A percentile compares a stretch with the other conserved stretches of the same genome.
phyloP scores from a whole-genome alignment of 2,888 invertebrate species.

The Callyntrura sp. region DNA sequence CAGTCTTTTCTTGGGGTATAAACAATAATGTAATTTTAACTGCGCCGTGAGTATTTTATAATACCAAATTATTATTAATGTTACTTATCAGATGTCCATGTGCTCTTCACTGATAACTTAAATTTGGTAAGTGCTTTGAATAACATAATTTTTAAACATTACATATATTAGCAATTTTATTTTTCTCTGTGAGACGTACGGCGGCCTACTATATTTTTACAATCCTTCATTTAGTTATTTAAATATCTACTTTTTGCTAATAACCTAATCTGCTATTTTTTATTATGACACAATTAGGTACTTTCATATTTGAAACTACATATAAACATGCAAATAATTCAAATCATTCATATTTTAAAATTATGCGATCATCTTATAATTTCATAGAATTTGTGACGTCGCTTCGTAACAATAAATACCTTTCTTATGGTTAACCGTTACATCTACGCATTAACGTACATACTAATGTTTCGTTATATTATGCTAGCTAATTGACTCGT shows the following conservation, averaged over 20 bases:
- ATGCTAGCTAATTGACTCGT: constrained; percentile 68
- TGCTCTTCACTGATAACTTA: constrained; percentile 30
- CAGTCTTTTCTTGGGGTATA: constrained; percentile 76
- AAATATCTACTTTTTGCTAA: background rate
- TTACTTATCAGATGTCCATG: constrained; percentile 22
- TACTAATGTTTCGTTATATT: background rate
- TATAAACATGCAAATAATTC: constrained; percentile 55
- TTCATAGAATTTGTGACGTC: constrained; percentile 22
- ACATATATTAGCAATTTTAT: constrained; percentile 20
- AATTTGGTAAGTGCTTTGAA: constrained; percentile 64
- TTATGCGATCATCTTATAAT: background rate
- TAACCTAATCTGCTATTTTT: background rate
- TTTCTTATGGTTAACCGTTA: constrained; percentile 34
- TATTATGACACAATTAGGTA: constrained; percentile 48
- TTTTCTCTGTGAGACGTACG: constrained; percentile 56
- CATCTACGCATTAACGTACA: background rate
- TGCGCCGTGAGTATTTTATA: constrained; percentile 65
- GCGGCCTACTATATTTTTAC: constrained; percentile 51
- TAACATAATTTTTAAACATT: background rate
- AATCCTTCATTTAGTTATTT: no score
- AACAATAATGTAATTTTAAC: constrained; percentile 53
- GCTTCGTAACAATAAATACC: constrained; percentile 47
- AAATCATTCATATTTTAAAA: constrained; percentile 20
- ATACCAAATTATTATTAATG: constrained; percentile 33
- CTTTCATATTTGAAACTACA: constrained; percentile 56